A percentile compares a stretch with the other conserved stretches of the same genome.
Evolutionary conservation across 1,140 invertebrate genomes (phyloP).

Genomic region (Zophobas morio): DNA sequence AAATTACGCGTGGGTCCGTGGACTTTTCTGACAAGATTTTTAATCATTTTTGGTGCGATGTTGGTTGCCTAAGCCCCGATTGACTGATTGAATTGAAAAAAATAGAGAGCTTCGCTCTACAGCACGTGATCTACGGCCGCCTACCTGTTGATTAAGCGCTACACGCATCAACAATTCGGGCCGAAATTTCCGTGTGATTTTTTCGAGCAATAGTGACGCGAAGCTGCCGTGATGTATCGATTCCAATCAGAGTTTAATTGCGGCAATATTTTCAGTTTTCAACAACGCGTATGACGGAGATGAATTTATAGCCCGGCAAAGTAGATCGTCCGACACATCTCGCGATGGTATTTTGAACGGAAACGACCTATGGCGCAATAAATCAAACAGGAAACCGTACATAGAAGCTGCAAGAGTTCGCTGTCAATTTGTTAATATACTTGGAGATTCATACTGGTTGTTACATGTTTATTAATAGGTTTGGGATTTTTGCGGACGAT

Average conservation of each 20-base stretch:
- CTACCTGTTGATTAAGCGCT: background rate
- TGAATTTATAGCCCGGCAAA: slow-evolving; percentile 48
- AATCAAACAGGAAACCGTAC: slow-evolving; percentile 52
- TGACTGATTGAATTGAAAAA: no score
- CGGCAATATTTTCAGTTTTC: slow-evolving; percentile 52
- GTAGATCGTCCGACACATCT: slow-evolving; percentile 48
- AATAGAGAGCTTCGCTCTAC: no score
- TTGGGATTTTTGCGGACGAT: slow-evolving; percentile 25
- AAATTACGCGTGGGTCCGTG: no score
- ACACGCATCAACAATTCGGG: background rate
- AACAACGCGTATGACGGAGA: slow-evolving; percentile 44
- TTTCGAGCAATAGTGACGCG: background rate
- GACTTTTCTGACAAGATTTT: no score
- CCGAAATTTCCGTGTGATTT: background rate
- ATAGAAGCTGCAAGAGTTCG: slow-evolving; percentile 50
- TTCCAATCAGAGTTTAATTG: slow-evolving; percentile 51
- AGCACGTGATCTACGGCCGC: background rate
- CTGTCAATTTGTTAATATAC: slow-evolving; percentile 55
- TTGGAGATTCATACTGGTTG: slow-evolving; percentile 49
- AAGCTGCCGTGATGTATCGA: slow-evolving; percentile 35
- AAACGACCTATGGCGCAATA: slow-evolving; percentile 49
- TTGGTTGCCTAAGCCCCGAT: no score
- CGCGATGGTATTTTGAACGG: slow-evolving; percentile 51
- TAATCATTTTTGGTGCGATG: no score
- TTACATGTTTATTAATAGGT: slow-evolving; percentile 54